phyloP scores from a whole-genome alignment of 2,797 vertebrate genomes.

The Megalops cyprinoides region DNA sequence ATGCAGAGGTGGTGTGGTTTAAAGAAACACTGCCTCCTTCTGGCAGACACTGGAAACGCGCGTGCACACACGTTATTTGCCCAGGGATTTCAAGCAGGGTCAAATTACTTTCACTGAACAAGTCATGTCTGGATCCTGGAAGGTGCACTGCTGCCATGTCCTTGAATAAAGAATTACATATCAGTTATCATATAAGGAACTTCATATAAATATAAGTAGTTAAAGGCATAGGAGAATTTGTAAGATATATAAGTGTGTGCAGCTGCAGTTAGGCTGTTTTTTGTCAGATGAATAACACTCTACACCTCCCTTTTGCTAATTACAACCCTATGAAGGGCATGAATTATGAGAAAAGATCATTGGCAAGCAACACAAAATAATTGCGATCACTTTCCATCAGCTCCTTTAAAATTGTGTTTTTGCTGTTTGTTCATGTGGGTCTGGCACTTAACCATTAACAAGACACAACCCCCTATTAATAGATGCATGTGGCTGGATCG shows the following conservation, averaged over 20 bases:
- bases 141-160: background rate
- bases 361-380: background rate
- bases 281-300: background rate
- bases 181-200: background rate
- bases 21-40: slow-evolving; percentile 69
- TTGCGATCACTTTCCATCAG: background rate
- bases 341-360: background rate
- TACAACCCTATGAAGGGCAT: background rate
- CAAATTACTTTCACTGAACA: background rate
- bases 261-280: too few species aligned
- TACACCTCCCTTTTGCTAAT: background rate
- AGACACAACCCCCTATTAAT: slow-evolving; percentile 5
- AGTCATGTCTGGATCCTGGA: background rate
- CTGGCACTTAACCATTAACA: background rate
- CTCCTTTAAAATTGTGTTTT: background rate
- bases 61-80: slow-evolving; percentile 18
- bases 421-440: background rate
- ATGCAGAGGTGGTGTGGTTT: slow-evolving; percentile 47
- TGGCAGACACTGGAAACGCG: slow-evolving; percentile 64
- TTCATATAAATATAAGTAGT: background rate
- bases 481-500: background rate
- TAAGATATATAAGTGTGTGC: background rate
- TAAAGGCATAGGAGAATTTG: background rate
- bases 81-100: background rate
- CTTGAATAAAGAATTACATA: background rate